Evolutionary conservation across 2,888 invertebrate species (phyloP).

Genomic region (Nudaria mundana): DNA sequence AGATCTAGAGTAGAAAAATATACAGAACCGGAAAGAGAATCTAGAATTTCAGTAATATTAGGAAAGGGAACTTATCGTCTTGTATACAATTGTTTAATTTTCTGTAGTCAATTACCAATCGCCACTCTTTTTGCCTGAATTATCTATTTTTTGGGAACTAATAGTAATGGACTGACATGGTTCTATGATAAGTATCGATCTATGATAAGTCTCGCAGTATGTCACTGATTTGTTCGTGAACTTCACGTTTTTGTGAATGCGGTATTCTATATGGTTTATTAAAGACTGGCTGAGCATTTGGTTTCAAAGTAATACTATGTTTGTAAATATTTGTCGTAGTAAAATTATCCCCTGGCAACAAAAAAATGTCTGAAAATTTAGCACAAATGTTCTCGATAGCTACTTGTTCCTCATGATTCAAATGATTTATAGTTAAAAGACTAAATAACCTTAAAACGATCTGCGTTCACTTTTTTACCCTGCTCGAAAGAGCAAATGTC

Average conservation of each 20-base stretch:
- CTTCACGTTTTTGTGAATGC: background rate
- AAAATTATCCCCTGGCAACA: constrained; percentile 7
- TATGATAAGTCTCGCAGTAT: background rate
- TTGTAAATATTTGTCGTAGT: background rate
- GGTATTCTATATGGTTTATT: constrained; percentile 2
- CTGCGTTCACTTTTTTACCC: background rate
- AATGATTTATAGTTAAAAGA: background rate
- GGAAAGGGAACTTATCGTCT: background rate
- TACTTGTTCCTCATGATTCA: background rate
- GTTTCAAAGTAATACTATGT: background rate
- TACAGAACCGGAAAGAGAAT: background rate
- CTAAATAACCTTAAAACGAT: background rate
- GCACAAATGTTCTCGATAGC: no score
- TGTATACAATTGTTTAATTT: background rate
- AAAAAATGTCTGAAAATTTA: constrained; percentile 25
- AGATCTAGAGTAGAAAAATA: background rate
- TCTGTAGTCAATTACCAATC: background rate
- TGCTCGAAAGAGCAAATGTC: background rate
- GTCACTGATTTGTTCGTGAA: background rate
- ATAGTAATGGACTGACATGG: background rate
- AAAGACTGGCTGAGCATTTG: background rate
- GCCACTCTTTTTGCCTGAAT: background rate
- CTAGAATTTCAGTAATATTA: background rate
- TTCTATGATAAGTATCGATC: no score
- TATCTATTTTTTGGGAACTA: background rate